Percentiles rank a stretch among this genome's conserved stretches.
Evolutionary conservation across 64 coral and sea anemone species (phyloP).

Genomic region (Actinia equina): DNA sequence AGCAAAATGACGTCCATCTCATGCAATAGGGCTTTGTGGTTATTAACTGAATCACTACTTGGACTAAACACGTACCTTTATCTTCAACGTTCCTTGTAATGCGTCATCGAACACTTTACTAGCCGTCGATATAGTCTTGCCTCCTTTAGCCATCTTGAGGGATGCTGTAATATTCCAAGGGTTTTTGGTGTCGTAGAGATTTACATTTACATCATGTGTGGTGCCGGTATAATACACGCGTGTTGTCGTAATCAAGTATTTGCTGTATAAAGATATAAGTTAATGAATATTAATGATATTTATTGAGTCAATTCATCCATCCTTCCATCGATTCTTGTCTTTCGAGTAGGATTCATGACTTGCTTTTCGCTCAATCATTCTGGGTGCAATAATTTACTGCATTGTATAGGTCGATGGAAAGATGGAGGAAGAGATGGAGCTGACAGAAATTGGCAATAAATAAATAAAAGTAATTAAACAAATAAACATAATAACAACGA

Average conservation of each 20-base stretch:
- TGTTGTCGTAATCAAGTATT: constrained; percentile 36
- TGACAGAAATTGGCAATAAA: no score
- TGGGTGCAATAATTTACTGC: no score
- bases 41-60: no score
- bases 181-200: background rate
- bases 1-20: background rate
- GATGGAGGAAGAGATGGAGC: no score
- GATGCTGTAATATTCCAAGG: constrained; percentile 33
- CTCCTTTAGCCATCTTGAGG: background rate
- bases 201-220: constrained; percentile 20
- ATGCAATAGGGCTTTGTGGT: no score
- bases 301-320: no score
- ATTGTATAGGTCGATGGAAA: no score
- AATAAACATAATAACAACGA: no score
- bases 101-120: constrained; percentile 6
- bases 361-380: no score
- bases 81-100: constrained; percentile 16
- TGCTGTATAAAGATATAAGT: constrained; percentile 3
- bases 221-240: constrained; percentile 30
- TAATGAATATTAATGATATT: background rate
- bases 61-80: constrained; percentile 13
- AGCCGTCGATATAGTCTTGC: constrained; percentile 2
- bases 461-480: no score
- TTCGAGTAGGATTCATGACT: no score
- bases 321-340: no score